Conservation (phyloP, 1,140 invertebrate genomes). For the Cyclina sinensis region DNA sequence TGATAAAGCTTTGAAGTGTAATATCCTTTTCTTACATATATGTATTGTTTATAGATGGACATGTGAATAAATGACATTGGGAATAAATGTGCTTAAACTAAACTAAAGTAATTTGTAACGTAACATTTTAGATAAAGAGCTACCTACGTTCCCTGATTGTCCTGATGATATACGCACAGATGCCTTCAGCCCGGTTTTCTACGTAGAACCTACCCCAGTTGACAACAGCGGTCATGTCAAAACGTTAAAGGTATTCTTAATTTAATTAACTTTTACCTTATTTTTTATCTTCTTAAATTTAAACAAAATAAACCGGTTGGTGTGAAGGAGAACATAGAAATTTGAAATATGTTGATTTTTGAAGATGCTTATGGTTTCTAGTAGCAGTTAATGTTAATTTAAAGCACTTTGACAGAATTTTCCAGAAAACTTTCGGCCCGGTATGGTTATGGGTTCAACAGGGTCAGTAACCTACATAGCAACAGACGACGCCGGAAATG, state of each 20-base stretch:
- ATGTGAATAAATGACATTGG: no score
- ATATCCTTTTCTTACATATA: no score
- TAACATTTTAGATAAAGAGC: neutral
- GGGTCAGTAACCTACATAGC: conserved; percentile 12
- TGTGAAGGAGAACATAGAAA: no score
- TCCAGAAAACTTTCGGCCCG: conserved; percentile 35
- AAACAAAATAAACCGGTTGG: no score
- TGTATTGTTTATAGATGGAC: no score
- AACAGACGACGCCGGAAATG: neutral
- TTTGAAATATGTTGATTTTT: no score
- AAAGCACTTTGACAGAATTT: neutral
- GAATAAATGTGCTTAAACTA: no score
- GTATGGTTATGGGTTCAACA: neutral
- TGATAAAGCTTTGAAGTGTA: no score
- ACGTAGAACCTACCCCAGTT: neutral
- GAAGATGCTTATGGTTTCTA: no score
- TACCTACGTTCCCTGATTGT: conserved; percentile 13
- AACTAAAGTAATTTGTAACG: neutral
- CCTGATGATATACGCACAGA: conserved; percentile 15
- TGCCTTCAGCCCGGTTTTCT: neutral
- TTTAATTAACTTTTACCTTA: no score
- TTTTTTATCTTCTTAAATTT: no score
- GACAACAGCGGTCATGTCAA: conserved; percentile 15
- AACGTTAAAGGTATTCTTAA: neutral
- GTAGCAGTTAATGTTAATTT: neutral